Evolutionary conservation across 2,113 vertebrate genomes (phyloP).

Genomic region (Catharus minimus): DNA sequence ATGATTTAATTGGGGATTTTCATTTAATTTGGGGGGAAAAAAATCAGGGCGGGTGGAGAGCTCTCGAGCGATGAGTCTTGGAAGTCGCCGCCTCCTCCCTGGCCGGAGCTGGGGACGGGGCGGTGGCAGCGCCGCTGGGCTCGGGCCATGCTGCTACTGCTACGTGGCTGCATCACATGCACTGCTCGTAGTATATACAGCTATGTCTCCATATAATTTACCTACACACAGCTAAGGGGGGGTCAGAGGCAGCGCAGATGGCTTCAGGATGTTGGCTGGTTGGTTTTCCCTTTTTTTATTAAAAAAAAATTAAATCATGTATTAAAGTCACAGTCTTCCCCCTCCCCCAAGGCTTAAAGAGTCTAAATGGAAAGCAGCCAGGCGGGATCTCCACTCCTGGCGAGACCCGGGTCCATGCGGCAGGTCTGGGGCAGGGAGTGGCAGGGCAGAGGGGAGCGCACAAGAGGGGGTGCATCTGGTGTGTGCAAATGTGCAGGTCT

Average conservation of each 20-base stretch:
- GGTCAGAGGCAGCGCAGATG: slow-evolving; percentile 59
- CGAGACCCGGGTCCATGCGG: not conserved
- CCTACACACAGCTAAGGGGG: slow-evolving; percentile 75
- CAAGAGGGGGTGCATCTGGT: not conserved
- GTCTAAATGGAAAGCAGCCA: not conserved
- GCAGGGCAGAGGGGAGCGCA: not conserved
- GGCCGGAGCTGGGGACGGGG: not conserved
- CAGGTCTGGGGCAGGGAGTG: rapidly evolving
- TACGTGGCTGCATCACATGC: slow-evolving; percentile 85
- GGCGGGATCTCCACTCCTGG: not conserved
- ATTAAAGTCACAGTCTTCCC: slow-evolving; percentile 57
- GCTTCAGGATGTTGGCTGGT: slow-evolving; percentile 54
- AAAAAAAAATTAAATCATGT: slow-evolving; percentile 22
- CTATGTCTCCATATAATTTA: slow-evolving; percentile 64
- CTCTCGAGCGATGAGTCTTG: not conserved
- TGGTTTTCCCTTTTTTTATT: slow-evolving; percentile 29
- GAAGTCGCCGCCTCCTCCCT: not conserved
- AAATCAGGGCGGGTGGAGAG: not conserved
- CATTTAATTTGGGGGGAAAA: not conserved
- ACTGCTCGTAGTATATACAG: slow-evolving; percentile 80
- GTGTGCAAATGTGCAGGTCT: not conserved
- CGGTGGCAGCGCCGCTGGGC: not conserved
- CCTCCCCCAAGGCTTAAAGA: not conserved
- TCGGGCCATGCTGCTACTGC: slow-evolving; percentile 86
- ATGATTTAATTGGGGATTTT: not conserved